These are phyloP conservation scores for Pica pica DNA, from an alignment of 2,113 vertebrate genomes.

Conservation along the genomic window DNA sequence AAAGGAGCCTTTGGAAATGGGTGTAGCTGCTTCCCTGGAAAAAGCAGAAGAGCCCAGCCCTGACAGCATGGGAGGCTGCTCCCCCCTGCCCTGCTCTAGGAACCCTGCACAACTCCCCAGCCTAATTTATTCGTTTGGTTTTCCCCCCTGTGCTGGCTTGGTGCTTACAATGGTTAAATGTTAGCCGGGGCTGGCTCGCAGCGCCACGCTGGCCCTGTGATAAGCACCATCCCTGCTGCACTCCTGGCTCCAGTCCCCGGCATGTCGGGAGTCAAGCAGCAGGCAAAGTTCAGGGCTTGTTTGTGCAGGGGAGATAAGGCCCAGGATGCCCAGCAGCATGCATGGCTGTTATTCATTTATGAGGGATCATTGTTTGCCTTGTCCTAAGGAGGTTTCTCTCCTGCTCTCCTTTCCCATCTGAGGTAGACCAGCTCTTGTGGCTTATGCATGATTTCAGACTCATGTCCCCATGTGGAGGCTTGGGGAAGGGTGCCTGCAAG, in stretches of 20 bases:
- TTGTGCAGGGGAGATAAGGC: background rate
- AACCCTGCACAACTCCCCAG: background rate
- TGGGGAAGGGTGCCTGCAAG: background rate
- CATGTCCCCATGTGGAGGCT: rapidly evolving
- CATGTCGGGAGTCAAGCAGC: background rate
- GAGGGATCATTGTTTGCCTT: background rate
- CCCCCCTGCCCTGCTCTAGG: background rate
- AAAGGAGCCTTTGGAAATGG: background rate
- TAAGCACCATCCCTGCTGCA: background rate
- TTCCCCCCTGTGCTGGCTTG: background rate
- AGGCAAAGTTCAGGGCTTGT: conserved; percentile 52
- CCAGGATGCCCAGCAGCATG: background rate
- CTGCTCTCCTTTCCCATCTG: background rate
- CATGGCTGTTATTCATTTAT: conserved; percentile 18
- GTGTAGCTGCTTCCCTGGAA: background rate
- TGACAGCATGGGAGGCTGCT: background rate
- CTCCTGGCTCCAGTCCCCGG: background rate
- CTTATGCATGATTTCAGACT: background rate
- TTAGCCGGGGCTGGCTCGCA: background rate
- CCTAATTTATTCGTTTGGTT: background rate
- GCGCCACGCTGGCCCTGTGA: background rate
- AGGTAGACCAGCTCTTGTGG: background rate
- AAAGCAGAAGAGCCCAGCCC: background rate
- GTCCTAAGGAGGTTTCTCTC: background rate
- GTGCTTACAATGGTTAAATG: background rate